These are phyloP conservation scores for Tineola bisselliella DNA, from an alignment of 2,888 invertebrate genomes.

Conservation along the genomic window DNA sequence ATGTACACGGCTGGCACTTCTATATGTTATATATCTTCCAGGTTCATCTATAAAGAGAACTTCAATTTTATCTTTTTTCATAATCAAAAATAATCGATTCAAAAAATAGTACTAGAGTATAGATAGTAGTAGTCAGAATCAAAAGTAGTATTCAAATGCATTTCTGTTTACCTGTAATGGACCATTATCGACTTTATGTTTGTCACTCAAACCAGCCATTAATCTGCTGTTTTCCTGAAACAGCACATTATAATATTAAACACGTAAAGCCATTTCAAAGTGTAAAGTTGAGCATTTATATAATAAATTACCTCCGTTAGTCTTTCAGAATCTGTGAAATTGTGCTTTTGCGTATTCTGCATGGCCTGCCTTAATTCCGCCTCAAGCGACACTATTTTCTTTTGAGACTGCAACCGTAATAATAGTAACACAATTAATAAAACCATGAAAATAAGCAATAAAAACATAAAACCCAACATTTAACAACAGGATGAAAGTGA, in stretches of 20 bases:
- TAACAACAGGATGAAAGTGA: neutral
- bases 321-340: slow-evolving; percentile 47
- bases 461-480: neutral
- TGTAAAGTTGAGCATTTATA: too few relatives aligned
- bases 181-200: slow-evolving; percentile 47
- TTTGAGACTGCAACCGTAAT: slow-evolving; percentile 47
- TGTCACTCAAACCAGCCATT: slow-evolving; percentile 47
- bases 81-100: slow-evolving; percentile 1
- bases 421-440: neutral
- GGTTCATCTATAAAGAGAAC: slow-evolving; percentile 47
- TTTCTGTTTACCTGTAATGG: slow-evolving; percentile 43
- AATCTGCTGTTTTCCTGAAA: slow-evolving; percentile 57
- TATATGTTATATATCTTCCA: slow-evolving; percentile 67
- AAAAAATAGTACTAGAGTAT: too few relatives aligned
- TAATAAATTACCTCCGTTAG: slow-evolving; percentile 36
- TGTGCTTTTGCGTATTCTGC: slow-evolving; percentile 35
- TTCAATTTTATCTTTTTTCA: slow-evolving; percentile 11
- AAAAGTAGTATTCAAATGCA: too few relatives aligned
- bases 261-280: too few relatives aligned
- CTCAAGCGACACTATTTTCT: slow-evolving; percentile 58
- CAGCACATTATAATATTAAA: neutral
- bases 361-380: slow-evolving; percentile 45
- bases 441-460: neutral
- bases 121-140: too few relatives aligned
- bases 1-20: slow-evolving; percentile 28